Percentiles rank a stretch among this genome's conserved stretches.
Evolutionary conservation across 2,888 invertebrate species (phyloP).

Genomic region (Stenurella melanura): DNA sequence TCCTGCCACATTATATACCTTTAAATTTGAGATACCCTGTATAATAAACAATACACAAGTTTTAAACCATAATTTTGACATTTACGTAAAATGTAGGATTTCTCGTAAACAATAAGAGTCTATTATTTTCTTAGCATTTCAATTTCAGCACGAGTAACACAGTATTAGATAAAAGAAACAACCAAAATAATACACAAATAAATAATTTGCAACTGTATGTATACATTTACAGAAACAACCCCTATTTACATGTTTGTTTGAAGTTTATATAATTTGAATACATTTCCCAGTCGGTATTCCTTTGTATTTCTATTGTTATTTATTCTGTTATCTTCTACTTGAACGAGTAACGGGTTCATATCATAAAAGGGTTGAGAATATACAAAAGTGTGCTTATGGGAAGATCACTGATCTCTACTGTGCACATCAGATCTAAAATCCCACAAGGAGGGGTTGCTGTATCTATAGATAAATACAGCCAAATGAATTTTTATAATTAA

Average conservation of each 20-base stretch:
- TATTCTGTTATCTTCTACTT: slow-evolving; percentile 44
- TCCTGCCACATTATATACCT: no score
- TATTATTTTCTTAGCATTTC: neutral
- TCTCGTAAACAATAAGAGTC: no score
- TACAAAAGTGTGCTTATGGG: slow-evolving; percentile 47
- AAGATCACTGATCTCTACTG: slow-evolving; percentile 45
- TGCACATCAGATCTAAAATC: slow-evolving; percentile 24
- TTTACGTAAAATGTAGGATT: no score
- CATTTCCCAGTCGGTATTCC: slow-evolving; percentile 39
- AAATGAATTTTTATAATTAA: neutral
- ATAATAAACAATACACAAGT: no score
- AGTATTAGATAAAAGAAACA: neutral
- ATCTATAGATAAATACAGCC: neutral
- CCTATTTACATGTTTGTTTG: slow-evolving; percentile 39
- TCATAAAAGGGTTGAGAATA: slow-evolving; percentile 44
- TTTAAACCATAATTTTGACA: no score
- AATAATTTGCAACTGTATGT: neutral
- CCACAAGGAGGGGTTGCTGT: slow-evolving; percentile 8
- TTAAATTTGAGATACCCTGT: no score
- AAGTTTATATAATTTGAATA: slow-evolving; percentile 41
- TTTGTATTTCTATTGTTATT: slow-evolving; percentile 40
- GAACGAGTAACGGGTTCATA: slow-evolving; percentile 45
- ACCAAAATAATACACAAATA: neutral
- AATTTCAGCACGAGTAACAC: neutral
- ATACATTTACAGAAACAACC: slow-evolving; percentile 35